These are phyloP conservation scores for Xanthorhoe designata DNA, from an alignment of 2,888 invertebrate genomes.

Conservation along the genomic window DNA sequence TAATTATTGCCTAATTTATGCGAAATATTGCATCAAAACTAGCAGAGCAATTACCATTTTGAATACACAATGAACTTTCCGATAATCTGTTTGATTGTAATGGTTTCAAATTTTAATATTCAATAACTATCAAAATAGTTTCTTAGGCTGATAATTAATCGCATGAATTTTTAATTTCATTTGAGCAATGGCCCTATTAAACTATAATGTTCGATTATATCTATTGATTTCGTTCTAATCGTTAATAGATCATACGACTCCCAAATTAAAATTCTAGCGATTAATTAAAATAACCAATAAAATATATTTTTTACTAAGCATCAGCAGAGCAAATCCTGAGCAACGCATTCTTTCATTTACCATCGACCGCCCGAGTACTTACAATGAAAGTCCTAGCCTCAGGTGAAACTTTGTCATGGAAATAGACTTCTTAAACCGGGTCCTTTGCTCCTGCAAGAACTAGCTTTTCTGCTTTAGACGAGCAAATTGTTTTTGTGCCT, in stretches of 20 bases:
- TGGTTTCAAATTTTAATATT: neutral
- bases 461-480: slow-evolving; percentile 61
- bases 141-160: no score
- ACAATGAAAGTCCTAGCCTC: slow-evolving; percentile 58
- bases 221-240: no score
- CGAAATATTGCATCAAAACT: slow-evolving; percentile 7
- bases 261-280: no score
- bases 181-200: no score
- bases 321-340: neutral
- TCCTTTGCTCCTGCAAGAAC: slow-evolving; percentile 66
- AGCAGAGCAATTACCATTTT: slow-evolving; percentile 8
- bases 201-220: no score
- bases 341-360: neutral
- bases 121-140: no score
- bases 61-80: neutral
- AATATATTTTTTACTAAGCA: no score
- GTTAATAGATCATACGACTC: no score
- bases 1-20: neutral
- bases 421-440: slow-evolving; percentile 68
- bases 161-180: no score
- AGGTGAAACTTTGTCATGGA: slow-evolving; percentile 74
- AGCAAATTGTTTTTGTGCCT: slow-evolving; percentile 82
- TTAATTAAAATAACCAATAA: no score
- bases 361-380: slow-evolving; percentile 22
- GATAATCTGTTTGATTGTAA: neutral